Evolutionary conservation across 1,140 invertebrate species (phyloP).

Genomic region (Cydia splendana): DNA sequence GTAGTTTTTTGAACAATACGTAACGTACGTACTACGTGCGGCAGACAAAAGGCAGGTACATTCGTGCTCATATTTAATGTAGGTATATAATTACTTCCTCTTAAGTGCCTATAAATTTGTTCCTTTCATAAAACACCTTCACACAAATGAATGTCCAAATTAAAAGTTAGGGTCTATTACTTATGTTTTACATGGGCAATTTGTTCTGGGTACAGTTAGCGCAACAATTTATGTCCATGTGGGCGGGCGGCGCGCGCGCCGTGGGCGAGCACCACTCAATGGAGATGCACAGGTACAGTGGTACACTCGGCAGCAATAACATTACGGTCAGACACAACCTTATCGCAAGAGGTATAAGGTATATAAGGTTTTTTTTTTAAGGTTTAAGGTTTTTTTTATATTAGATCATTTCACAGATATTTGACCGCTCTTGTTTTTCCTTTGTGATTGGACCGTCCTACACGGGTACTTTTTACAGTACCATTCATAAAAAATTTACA

Average conservation of each 20-base stretch:
- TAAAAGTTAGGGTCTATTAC: slow-evolving; percentile 54
- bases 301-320: background rate
- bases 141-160: slow-evolving; percentile 38
- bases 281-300: slow-evolving; percentile 52
- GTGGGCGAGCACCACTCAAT: slow-evolving; percentile 69
- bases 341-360: slow-evolving; percentile 5
- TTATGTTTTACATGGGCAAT: slow-evolving; percentile 57
- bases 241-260: slow-evolving; percentile 54
- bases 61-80: background rate
- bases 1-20: background rate
- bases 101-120: background rate
- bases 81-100: background rate
- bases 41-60: background rate
- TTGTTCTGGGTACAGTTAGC: slow-evolving; percentile 70
- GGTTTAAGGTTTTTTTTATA: too few species aligned
- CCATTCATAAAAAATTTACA: slow-evolving; percentile 59
- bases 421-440: background rate
- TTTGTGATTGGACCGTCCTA: slow-evolving; percentile 57
- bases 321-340: background rate
- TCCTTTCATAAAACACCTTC: slow-evolving; percentile 26
- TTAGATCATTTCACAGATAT: background rate
- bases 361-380: too few species aligned
- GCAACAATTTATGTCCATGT: slow-evolving; percentile 67
- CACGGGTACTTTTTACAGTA: slow-evolving; percentile 61
- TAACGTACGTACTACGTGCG: background rate